Percentiles rank a stretch among this genome's conserved stretches.
Evolutionary conservation across 2,888 invertebrate species (phyloP).

Genomic region (Harmothoe impar): DNA sequence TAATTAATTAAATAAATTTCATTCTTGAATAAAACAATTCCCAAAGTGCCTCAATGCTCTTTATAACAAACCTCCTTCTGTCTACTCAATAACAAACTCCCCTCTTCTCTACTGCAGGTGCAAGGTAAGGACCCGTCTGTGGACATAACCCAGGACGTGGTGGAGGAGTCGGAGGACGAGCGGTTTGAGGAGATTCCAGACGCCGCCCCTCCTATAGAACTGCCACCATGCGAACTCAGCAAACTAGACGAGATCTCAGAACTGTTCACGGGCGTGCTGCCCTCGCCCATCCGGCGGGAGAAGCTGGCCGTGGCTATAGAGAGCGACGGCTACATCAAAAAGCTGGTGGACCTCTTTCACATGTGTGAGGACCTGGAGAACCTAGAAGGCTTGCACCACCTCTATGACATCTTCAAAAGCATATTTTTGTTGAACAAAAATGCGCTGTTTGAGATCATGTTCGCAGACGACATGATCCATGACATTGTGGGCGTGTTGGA

Average conservation of each 20-base stretch:
- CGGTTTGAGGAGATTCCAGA: constrained; percentile 95
- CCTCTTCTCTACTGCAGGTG: constrained; percentile 90
- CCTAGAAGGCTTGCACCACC: constrained; percentile 92
- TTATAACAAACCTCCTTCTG: too few relatives aligned
- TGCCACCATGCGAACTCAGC: constrained; percentile 97
- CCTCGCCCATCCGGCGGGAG: constrained; percentile 95
- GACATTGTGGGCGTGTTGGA: constrained; percentile 96
- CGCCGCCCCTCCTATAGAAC: constrained; percentile 95
- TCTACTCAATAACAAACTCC: too few relatives aligned
- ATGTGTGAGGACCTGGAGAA: constrained; percentile 99
- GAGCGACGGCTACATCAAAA: constrained; percentile 95
- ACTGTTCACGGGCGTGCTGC: constrained; percentile 85
- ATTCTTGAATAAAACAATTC: too few relatives aligned
- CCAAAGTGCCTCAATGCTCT: too few relatives aligned
- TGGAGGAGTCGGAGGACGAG: constrained; percentile 88
- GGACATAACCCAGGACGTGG: constrained; percentile 92
- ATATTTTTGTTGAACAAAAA: constrained; percentile 99
- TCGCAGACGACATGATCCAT: constrained; percentile 96
- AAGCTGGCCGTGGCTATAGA: constrained; percentile 96
- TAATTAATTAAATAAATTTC: too few relatives aligned
- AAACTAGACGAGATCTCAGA: constrained; percentile 97
- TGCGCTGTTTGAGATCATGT: constrained; percentile 98
- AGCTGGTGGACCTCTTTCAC: constrained; percentile 94
- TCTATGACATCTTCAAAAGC: constrained; percentile 99
- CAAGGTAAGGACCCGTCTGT: constrained; percentile 99